Evolutionary conservation across 2,797 vertebrate species (phyloP).

Genomic region (Gadopsis marmoratus): DNA sequence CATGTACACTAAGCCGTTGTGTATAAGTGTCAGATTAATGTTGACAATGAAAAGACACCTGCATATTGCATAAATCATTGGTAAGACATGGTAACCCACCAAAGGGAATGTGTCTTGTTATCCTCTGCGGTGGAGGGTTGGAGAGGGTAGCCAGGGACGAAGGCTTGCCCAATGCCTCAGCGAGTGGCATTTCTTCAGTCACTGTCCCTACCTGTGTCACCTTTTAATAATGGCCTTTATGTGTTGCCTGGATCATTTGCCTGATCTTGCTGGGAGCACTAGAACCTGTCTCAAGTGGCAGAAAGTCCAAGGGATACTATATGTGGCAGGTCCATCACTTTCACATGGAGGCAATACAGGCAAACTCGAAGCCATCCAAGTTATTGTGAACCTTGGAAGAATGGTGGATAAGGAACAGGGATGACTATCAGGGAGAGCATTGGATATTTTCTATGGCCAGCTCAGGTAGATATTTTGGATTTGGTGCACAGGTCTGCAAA

Average conservation of each 20-base stretch:
- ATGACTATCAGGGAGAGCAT: background rate
- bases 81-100: conserved; percentile 12
- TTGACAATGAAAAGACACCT: conserved; percentile 41
- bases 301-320: background rate
- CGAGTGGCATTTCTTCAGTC: background rate
- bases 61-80: conserved; percentile 28
- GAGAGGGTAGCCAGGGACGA: background rate
- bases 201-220: conserved; percentile 3
- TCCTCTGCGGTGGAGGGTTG: background rate
- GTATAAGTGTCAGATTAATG: conserved; percentile 59
- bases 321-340: background rate
- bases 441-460: background rate
- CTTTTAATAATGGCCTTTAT: background rate
- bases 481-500: background rate
- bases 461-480: background rate
- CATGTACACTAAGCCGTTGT: conserved; percentile 39
- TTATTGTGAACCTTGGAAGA: conserved; percentile 18
- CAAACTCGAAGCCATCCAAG: conserved; percentile 12
- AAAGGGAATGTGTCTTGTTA: conserved; percentile 18
- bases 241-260: background rate
- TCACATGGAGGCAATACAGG: background rate
- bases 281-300: background rate
- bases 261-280: conserved; percentile 19
- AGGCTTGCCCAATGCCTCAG: background rate
- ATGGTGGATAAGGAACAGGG: background rate